Base-by-base conservation (phyloP, 2,797 vertebrate genomes). In the Phoebastria nigripes region DNA sequence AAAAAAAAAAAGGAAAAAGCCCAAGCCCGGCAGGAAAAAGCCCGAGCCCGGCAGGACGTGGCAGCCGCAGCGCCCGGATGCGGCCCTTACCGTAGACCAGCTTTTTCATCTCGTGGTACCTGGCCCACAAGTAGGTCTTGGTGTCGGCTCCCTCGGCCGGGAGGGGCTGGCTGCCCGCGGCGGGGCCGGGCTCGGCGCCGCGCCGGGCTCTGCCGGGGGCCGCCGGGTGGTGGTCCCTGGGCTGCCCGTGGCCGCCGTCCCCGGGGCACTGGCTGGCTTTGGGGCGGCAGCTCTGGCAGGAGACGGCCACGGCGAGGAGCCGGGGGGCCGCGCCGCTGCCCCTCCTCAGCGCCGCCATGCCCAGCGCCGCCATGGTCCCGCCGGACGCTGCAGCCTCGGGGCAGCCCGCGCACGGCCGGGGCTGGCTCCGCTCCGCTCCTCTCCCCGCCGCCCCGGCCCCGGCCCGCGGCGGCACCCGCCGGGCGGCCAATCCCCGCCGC, bases 81-180 rank as follows among this genome's bases (percentile, higher is more conserved):
- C n/a, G 54, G 67, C 74, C 91, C 97, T 97, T 97, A 98, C 98
- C 98, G 25, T 98, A 97, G 37, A 98, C 98, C 94, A 98, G 97
- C 89, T 98, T 98, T 65, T 98, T 98, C 98, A 98, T 98, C 95
- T 98, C 98, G 83, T 98, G 98, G 96, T 98, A 98, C n/a, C 98
- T 97, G 72, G 97, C 96, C 98, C 98, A 98, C 86, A 98, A 82
- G 77, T 98, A 97, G 52, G 87, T 92, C 94, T 97, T 97, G 90
- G 91, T 95, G 83, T 98, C 98, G 8, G 96, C 62, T 42, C 97
- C 96, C 84, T 98, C 97, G 25, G 95, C 74, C 10, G 95, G 66
- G 9, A 52, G 52, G 11, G 91, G 46, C 17, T 94, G 90, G 82
- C 91, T 86, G n/a, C 95, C 63, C 70, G 83, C 94, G 20, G 94